Evolutionary conservation across 2,797 vertebrate species (phyloP), one percentile per base, ranked within the genome.

Genomic region (Harpagifer antarcticus): DNA sequence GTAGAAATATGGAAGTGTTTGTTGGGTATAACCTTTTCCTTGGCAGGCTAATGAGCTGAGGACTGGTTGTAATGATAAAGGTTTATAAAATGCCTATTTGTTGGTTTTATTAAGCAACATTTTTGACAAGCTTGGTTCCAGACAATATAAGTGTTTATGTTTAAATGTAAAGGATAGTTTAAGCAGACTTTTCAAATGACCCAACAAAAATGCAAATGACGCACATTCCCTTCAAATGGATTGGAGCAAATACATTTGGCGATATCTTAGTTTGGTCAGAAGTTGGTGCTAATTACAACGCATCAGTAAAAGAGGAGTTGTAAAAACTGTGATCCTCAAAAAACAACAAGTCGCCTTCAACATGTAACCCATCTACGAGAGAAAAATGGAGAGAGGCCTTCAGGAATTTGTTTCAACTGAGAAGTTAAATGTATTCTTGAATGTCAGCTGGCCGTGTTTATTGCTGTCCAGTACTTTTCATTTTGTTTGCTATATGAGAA

Each of bases 1-100:
- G 90, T 94, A 67, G 94, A 94, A 93, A 92, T 89, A 63, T 65
- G 42, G 42, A 48, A 92, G 87, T 42, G 9, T 49, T 17, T 59
- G 70, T 52, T 53, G 57, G 50, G 33, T 43, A 81, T 58, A 77
- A 62, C 42, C 40, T 23, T 56, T 68, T 47, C 3, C 0, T 9
- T 4, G 3, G 10, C 17, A 42, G 54, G 5, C 27, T 53, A 31
- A 19, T 23, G 19, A 55, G 11, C 49, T 37, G 23, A 0, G 1
- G 37, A 20, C 19, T 45, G 23, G 2, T 3, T 47, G 43, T 43
- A 50, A 19, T 31, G 16, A 19, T 20, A 13, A 4, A 31, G 2
- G 5, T 40, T 42, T 14, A 33, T 42, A 19, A 37, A 16, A 33
- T n/a, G 37, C 11, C 8, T n/a, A 8, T n/a, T 48, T 33, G 17